Evolutionary conservation across 37 sponge, comb jelly and placozoan genomes (phyloP).

Genomic region (Corticium candelabrum): DNA sequence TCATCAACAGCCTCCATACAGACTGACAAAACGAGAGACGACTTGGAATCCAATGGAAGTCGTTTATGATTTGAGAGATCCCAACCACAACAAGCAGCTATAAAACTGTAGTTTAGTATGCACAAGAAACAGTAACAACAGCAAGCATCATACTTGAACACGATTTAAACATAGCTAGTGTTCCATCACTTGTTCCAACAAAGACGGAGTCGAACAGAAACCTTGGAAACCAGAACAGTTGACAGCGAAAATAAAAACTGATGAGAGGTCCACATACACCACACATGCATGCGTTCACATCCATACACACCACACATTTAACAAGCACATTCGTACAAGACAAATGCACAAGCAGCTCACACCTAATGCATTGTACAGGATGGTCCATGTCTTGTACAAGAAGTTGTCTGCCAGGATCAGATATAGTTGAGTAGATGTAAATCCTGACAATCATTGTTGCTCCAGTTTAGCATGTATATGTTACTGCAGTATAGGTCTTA

Average conservation of each 20-base stretch:
- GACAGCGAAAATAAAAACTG: neutral
- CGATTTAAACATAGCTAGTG: neutral
- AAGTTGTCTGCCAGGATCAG: neutral
- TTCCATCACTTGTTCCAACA: neutral
- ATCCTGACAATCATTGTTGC: neutral
- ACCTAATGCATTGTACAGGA: neutral
- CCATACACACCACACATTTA: no score
- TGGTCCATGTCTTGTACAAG: neutral
- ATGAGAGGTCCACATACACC: no score
- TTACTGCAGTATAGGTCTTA: no score
- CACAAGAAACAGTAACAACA: neutral
- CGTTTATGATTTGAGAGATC: neutral
- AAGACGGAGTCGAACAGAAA: neutral
- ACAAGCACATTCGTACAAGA: no score
- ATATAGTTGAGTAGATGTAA: neutral
- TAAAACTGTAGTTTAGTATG: neutral
- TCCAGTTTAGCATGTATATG: neutral
- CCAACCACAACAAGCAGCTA: neutral
- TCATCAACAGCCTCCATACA: neutral
- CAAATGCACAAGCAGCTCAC: no score
- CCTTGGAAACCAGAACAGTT: neutral
- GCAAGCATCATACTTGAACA: neutral
- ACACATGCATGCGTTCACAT: no score
- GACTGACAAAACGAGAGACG: neutral
- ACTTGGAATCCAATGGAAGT: neutral